Evolutionary conservation across 1,140 invertebrate species (phyloP), one percentile per base, ranked within the genome.

Genomic region (Zaprionus davidi): DNA sequence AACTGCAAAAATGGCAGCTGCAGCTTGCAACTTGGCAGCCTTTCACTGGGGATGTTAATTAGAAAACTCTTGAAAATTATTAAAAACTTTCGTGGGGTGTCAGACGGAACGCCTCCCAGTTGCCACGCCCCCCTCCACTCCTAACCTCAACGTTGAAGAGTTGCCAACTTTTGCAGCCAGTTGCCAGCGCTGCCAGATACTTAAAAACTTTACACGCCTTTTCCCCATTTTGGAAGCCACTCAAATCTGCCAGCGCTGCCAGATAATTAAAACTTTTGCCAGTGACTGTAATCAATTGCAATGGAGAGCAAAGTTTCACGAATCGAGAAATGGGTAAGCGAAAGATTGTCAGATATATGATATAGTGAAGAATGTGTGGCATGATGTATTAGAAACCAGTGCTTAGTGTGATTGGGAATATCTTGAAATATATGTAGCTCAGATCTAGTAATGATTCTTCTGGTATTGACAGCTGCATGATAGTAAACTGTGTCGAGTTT

Each of bases 31-130:
- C 72, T 51, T 55, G 55, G 31, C 46, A 22, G 60, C 57, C 53
- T 58, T 59, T 70, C 76, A 53, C 64, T 70, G 63, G 78, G 79
- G 73, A 90, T 88, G 85, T 90, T 88, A 88, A 88, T 88, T 90
- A 88, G 86, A 88, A 88, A 88, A 88, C 85, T 88, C 85, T 90
- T 76, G 85, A 82, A 90, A 90, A 90, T 90, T 84, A 88, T 88
- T 90, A 90, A 88, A 88, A 88, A 88, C 85, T 88, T 88, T 88
- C 41, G 58, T 56, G 51, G 69, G 46, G 68, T 76, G 63, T 73
- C 74, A 73, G 53, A 55, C 62, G 78, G 57, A 28, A 28, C 12
- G 15, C 53, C 71, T 63, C 59, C 17, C 46, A 3, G 9, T 17
- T 12, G 6, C 15, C 15, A 2, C 46, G 2, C 17, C 17, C 6